These are phyloP conservation scores for Cyprinodon diabolis DNA, from an alignment of 2,797 vertebrate genomes.

Conservation along the genomic window DNA sequence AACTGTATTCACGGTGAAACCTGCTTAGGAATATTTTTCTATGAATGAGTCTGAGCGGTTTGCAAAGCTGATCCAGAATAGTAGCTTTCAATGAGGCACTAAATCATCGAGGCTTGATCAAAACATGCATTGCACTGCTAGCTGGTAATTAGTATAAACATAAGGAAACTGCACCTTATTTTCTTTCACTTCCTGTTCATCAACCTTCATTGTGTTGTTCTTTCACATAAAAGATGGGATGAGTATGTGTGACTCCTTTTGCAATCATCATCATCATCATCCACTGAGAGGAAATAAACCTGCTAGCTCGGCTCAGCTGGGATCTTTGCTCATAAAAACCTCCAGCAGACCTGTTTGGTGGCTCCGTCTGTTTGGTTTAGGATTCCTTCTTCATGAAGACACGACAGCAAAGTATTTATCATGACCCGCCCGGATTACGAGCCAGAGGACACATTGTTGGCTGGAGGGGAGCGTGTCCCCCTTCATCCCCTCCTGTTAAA, in stretches of 20 bases:
- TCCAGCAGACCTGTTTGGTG: conserved; percentile 29
- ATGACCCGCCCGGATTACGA: conserved; percentile 50
- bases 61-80: background rate
- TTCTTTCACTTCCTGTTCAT: background rate
- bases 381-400: conserved; percentile 28
- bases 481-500: background rate
- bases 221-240: too few species aligned
- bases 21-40: too few species aligned
- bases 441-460: background rate
- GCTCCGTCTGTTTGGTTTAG: conserved; percentile 43
- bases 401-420: conserved; percentile 52
- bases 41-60: too few species aligned
- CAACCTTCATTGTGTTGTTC: background rate
- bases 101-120: background rate
- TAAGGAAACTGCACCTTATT: background rate
- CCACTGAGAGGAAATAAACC: background rate
- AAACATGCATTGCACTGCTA: background rate
- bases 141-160: background rate
- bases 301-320: background rate
- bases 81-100: too few species aligned
- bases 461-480: conserved; percentile 4
- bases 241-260: background rate
- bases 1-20: background rate
- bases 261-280: background rate
- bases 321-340: background rate